Conservation (phyloP, 2,888 invertebrate genomes). For the Diaperis boleti region DNA sequence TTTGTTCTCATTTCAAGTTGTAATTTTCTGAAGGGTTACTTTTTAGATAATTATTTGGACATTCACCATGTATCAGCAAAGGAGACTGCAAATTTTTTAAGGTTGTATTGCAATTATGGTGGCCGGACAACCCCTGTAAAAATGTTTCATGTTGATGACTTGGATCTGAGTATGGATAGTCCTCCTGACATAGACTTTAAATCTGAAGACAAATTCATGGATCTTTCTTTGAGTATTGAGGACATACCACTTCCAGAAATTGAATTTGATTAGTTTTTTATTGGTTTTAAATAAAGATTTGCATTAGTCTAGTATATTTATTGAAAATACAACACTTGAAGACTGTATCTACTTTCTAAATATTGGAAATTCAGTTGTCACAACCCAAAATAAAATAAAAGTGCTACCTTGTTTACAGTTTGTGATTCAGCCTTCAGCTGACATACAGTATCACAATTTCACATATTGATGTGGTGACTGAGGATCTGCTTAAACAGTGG, state of each 20-base stretch:
- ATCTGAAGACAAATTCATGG: constrained; percentile 9
- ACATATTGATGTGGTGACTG: not conserved
- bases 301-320: constrained; percentile 3
- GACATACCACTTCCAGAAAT: constrained; percentile 22
- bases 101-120: constrained; percentile 13
- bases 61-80: too few relatives aligned
- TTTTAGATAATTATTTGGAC: constrained; percentile 42
- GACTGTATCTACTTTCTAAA: not conserved
- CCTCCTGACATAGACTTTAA: not conserved
- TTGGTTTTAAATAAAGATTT: constrained; percentile 13
- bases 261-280: constrained; percentile 10
- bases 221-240: constrained; percentile 2
- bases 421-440: constrained; percentile 4
- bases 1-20: constrained; percentile 13
- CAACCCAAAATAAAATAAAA: constrained; percentile 2
- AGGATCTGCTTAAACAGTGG: constrained; percentile 7
- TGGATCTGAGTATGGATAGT: not conserved
- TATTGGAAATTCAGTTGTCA: not conserved
- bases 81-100: constrained; percentile 21
- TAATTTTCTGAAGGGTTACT: constrained; percentile 6
- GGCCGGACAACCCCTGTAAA: constrained; percentile 7
- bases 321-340: constrained; percentile 27
- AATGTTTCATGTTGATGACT: not conserved
- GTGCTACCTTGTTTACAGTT: constrained; percentile 12
- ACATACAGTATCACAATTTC: constrained; percentile 4